phyloP scores from a whole-genome alignment of 2,113 vertebrate genomes.

The Megaleporinus macrocephalus region DNA sequence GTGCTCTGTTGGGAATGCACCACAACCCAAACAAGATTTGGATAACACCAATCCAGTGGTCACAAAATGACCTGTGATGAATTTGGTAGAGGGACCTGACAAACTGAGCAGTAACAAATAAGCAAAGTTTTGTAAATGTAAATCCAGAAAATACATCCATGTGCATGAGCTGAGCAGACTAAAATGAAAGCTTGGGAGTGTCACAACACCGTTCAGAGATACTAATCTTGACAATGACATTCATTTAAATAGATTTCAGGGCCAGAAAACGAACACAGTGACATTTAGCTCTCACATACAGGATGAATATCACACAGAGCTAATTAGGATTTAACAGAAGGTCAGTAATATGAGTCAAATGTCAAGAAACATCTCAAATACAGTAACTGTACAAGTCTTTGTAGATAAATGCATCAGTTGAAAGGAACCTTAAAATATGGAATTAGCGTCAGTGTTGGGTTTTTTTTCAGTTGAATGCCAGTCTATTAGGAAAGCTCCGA shows the following conservation, averaged over 20 bases:
- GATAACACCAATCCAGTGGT: neutral
- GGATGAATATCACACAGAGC: constrained; percentile 42
- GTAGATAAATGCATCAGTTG: constrained; percentile 1
- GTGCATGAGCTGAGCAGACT: neutral
- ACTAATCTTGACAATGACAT: constrained; percentile 54
- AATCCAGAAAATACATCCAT: too few species aligned
- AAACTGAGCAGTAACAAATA: too few species aligned
- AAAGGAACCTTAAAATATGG: neutral
- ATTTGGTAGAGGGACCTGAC: too few species aligned
- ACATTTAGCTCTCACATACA: constrained; percentile 53
- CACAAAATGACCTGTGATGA: too few species aligned
- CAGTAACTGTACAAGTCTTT: neutral
- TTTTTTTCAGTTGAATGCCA: constrained; percentile 1
- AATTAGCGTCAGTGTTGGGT: neutral
- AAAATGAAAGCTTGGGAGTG: neutral
- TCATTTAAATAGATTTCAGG: constrained; percentile 39
- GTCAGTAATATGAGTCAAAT: constrained; percentile 47
- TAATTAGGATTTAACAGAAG: constrained; percentile 50
- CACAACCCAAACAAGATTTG: too few species aligned
- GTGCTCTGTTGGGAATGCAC: too few species aligned
- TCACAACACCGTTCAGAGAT: constrained; percentile 24
- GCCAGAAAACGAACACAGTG: constrained; percentile 39
- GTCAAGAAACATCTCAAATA: constrained; percentile 34
- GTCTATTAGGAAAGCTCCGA: neutral
- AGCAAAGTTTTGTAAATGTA: too few species aligned